These are phyloP conservation scores for Microctenopoma lineatum DNA, from an alignment of 2,797 vertebrate species.

Conservation along the genomic window DNA sequence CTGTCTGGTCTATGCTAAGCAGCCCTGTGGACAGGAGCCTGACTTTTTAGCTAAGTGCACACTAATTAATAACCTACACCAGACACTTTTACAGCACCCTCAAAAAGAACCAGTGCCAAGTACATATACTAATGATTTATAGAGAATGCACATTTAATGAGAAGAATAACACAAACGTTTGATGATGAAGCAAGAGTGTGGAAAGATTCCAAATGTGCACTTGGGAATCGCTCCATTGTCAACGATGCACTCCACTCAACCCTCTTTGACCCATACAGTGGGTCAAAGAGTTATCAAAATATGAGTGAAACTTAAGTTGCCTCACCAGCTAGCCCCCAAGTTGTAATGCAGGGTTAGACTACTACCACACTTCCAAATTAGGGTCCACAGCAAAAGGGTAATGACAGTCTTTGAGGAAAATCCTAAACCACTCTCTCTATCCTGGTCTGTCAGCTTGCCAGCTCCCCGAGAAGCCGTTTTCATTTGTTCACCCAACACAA, in stretches of 20 bases:
- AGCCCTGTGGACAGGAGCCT: slow-evolving; percentile 15
- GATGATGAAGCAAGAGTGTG: slow-evolving; percentile 1
- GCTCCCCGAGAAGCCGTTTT: slow-evolving; percentile 56
- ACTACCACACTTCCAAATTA: slow-evolving; percentile 80
- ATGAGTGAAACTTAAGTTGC: slow-evolving; percentile 73
- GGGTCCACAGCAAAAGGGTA: slow-evolving; percentile 72
- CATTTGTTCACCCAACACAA: slow-evolving; percentile 71
- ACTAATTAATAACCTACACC: neutral
- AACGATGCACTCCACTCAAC: slow-evolving; percentile 49
- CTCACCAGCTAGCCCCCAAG: slow-evolving; percentile 57
- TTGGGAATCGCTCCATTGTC: slow-evolving; percentile 30
- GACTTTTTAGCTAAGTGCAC: slow-evolving; percentile 5
- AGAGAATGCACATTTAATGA: neutral
- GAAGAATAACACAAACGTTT: slow-evolving; percentile 15
- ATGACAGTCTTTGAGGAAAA: slow-evolving; percentile 80
- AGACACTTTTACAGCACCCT: slow-evolving; percentile 1
- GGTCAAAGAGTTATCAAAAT: slow-evolving; percentile 79
- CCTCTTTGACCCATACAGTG: slow-evolving; percentile 38
- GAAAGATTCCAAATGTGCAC: slow-evolving; percentile 32
- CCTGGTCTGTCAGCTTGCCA: slow-evolving; percentile 72
- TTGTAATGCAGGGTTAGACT: slow-evolving; percentile 80
- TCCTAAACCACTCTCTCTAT: slow-evolving; percentile 69
- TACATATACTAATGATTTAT: neutral
- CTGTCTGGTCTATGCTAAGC: slow-evolving; percentile 27
- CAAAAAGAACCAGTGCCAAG: neutral